These are phyloP conservation scores for Aphelenchoides fujianensis DNA, from an alignment of 1,140 invertebrate genomes.

Conservation along the genomic window DNA sequence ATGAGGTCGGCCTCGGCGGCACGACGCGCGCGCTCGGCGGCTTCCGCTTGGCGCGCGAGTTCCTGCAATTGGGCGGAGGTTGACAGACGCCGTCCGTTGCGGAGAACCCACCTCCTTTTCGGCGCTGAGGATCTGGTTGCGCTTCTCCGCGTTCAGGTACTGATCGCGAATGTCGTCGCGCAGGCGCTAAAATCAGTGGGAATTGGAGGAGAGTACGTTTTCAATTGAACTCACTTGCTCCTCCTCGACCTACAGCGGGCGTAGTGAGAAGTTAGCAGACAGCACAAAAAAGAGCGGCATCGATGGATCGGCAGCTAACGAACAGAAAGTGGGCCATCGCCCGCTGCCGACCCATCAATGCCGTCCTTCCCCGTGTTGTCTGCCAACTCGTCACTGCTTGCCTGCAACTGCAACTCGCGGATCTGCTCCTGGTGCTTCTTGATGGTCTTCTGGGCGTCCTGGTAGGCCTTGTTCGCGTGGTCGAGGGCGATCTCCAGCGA, in stretches of 20 bases:
- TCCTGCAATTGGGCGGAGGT: slow-evolving; percentile 68
- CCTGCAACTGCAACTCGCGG: slow-evolving; percentile 77
- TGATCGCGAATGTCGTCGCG: too few relatives aligned
- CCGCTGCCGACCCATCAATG: too few relatives aligned
- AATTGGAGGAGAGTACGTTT: too few relatives aligned
- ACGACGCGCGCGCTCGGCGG: slow-evolving; percentile 85
- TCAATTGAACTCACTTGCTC: slow-evolving; percentile 93
- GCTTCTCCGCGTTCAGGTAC: slow-evolving; percentile 79
- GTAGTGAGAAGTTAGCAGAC: too few relatives aligned
- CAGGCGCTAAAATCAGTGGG: too few relatives aligned
- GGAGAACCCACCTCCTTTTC: too few relatives aligned
- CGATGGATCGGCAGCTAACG: too few relatives aligned
- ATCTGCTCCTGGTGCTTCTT: slow-evolving; percentile 93
- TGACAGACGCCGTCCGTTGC: slow-evolving; percentile 80
- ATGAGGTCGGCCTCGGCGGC: slow-evolving; percentile 92
- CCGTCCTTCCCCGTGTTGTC: too few relatives aligned
- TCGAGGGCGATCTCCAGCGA: slow-evolving; percentile 97
- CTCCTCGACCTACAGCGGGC: slow-evolving; percentile 78
- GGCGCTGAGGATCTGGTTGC: too few relatives aligned
- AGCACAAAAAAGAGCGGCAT: too few relatives aligned
- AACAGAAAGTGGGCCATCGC: too few relatives aligned
- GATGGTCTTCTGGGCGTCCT: slow-evolving; percentile 97
- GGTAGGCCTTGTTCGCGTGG: slow-evolving; percentile 92
- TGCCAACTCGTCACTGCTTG: too few relatives aligned
- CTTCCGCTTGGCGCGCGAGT: slow-evolving; percentile 55